A percentile compares a stretch with the other conserved stretches of the same genome.
phyloP scores from a whole-genome alignment of 2,113 vertebrate species.

The Cyphomyrus plagiostoma region DNA sequence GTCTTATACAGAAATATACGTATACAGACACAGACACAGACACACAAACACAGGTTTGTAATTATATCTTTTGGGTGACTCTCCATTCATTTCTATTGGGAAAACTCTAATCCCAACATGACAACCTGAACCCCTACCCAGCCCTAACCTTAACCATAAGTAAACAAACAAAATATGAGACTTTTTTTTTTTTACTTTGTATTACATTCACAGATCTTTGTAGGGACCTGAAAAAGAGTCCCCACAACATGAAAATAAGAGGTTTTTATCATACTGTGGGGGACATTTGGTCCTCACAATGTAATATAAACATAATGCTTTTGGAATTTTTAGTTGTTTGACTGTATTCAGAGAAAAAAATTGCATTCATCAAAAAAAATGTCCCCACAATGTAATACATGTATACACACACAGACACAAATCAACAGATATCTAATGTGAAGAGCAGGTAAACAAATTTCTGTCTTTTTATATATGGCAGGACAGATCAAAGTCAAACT shows the following conservation, averaged over 20 bases:
- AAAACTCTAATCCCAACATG: too few relatives aligned
- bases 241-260: too few relatives aligned
- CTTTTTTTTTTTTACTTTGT: too few relatives aligned
- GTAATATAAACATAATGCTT: background rate
- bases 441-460: background rate
- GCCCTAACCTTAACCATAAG: too few relatives aligned
- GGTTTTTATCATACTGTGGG: too few relatives aligned
- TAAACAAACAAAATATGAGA: too few relatives aligned
- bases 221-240: too few relatives aligned
- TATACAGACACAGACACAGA: background rate
- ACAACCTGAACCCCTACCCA: too few relatives aligned
- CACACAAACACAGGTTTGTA: background rate
- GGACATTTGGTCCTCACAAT: too few relatives aligned
- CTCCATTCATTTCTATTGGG: background rate
- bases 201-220: too few relatives aligned
- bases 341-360: background rate
- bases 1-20: background rate
- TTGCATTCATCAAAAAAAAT: background rate
- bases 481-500: background rate
- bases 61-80: background rate
- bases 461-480: background rate
- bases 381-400: background rate
- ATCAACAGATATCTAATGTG: background rate
- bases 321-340: background rate
- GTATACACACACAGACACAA: background rate